Evolutionary conservation across 2,113 vertebrate species (phyloP).

Genomic region (Scomber colias): DNA sequence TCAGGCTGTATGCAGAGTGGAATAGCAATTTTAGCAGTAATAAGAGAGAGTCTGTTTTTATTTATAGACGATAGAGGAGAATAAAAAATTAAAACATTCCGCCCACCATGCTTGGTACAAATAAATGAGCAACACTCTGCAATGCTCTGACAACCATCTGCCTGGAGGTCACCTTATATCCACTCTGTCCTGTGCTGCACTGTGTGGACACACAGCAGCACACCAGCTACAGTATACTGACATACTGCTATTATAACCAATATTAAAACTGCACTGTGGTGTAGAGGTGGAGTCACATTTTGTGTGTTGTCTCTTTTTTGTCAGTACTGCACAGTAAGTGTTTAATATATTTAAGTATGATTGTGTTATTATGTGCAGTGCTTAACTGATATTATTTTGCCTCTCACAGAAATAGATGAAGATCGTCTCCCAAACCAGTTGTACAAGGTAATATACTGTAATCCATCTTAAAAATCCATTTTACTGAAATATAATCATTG

Average conservation of each 20-base stretch:
- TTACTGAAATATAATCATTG: neutral
- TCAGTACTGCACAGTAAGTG: too few species aligned
- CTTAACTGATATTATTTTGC: slow-evolving; percentile 33
- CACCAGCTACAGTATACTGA: neutral
- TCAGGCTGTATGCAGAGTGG: slow-evolving; percentile 8
- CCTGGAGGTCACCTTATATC: slow-evolving; percentile 52
- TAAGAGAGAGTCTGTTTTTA: neutral
- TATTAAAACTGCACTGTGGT: neutral
- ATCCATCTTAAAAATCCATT: neutral
- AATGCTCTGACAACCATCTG: slow-evolving; percentile 47
- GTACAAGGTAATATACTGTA: slow-evolving; percentile 87
- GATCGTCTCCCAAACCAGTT: slow-evolving; percentile 91
- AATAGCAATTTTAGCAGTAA: slow-evolving; percentile 6
- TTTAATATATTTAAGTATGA: too few species aligned
- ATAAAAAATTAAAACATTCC: neutral
- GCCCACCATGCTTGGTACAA: neutral
- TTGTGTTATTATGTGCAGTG: neutral
- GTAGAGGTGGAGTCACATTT: too few species aligned
- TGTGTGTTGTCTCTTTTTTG: too few species aligned
- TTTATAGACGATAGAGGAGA: neutral
- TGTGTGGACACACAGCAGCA: slow-evolving; percentile 22
- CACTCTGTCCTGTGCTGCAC: slow-evolving; percentile 4
- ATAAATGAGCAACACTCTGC: neutral
- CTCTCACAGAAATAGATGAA: slow-evolving; percentile 90
- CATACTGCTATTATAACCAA: neutral